Evolutionary conservation across 2,113 vertebrate genomes (phyloP), one percentile per base, ranked within the genome.

Genomic region (Nesoenas mayeri): DNA sequence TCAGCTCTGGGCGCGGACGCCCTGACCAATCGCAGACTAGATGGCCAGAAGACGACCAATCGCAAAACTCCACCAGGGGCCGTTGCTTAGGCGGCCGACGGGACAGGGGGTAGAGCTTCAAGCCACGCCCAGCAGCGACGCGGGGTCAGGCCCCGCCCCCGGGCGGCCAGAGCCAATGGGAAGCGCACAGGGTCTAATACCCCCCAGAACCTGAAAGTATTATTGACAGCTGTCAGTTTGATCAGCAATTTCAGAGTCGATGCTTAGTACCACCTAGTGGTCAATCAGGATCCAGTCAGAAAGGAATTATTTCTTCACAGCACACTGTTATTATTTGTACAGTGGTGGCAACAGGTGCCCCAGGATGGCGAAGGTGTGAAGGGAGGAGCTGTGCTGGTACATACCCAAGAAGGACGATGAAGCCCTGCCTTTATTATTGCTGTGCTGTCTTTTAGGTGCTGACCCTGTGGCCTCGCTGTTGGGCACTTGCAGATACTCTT

Each of bases 181-280:
- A 47, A 47, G 18, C 44, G 44, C 44, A 19, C 44, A 47, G 44
- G 44, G 9, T 89, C 72, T 89, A 89, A 83, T 54, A 82, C 29
- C 40, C 38, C 40, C 24, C 70, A 51, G 71, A 85, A 74, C 79
- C 87, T 51, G 47, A n/a, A 73, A 89, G 58, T 36, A 11, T 47
- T 74, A 42, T 4, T 82, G 87, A 38, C 64, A 86, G 84, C 67
- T 61, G 50, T 69, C 36, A 42, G 40, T 50, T 72, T 9, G 36
- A 84, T 19, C 53, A 21, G 73, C 3, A 6, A 4, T 36, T 77
- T 48, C 47, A 40, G 66, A 54, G 87, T 44, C 18, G 12, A 71
- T 56, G 75, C 86, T 73, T 92, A 44, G 89, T 95, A 95, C 94
- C 94, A 96, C 66, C 93, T 95, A 95, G 79, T 77, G 89, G 93